Base-by-base conservation (phyloP, 1,140 invertebrate species). In the Daktulosphaira vitifoliae region DNA sequence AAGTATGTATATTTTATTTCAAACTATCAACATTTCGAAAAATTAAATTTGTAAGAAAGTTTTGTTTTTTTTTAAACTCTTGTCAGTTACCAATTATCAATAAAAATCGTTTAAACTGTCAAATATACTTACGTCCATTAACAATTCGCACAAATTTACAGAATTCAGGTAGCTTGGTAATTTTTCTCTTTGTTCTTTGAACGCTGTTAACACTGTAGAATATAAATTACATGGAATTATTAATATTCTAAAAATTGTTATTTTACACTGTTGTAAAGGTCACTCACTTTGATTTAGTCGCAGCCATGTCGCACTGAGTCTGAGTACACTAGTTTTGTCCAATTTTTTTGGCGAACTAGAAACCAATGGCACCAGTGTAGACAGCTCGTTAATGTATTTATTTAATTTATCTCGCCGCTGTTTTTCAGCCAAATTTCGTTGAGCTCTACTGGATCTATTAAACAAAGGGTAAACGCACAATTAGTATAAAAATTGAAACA, bases 331-430 rank as follows among this genome's bases (percentile, higher is more conserved):
- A 11, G 91, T 92, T 75, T 96, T 96, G 77, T 96, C 91, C 69
- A 93, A 80, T 68, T 85, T 84, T 69, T 89, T 85, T 0, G 84
- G 79, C 67, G 89, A 86, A 71, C 81, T 83, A 9, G 86, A 81
- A 37, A 92, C 86, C 70, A 88, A 84, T 1, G 90, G 91, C 26
- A 96, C 85, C 69, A 94, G 79, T 9, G 81, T 77, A 0, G 89
- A 87, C 70, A 96, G 78, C 71, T 89, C 84, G 8, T 81, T 81
- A 66, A 96, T 93, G 69, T 86, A 91, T 18, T 83, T 81, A 74
- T 94, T 95, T 54, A 95, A 79, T 72, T 89, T 92, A 73, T 95
- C 91, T 0, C 92, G 79, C 8, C 93, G 79, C 73, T 89, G 84
- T 74, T 95, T 95, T 72, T 96, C 93, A 1, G 89, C 89, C 71